A percentile compares a stretch with the other conserved stretches of the same genome.
Conservation (phyloP, 2,797 vertebrate genomes). For the Myripristis jacobus region DNA sequence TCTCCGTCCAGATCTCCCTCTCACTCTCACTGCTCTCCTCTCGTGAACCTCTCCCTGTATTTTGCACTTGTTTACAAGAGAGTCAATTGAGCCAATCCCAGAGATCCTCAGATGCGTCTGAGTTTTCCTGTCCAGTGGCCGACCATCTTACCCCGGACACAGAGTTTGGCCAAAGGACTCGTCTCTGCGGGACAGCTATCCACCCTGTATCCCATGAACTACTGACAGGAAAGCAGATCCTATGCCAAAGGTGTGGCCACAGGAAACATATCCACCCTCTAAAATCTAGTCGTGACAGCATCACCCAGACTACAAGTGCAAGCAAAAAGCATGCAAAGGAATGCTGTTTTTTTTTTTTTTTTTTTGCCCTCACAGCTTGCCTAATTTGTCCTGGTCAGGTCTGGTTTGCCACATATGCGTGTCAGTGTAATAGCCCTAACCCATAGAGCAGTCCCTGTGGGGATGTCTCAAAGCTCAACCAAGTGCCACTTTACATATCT, state of each 20-base stretch:
- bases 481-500: too few relatives aligned
- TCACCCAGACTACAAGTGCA: conserved; percentile 28
- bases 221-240: conserved; percentile 28
- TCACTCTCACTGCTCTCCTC: conserved; percentile 34
- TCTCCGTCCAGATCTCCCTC: conserved; percentile 6
- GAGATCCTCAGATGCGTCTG: conserved; percentile 70
- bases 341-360: conserved; percentile 22
- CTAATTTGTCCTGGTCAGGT: conserved; percentile 51
- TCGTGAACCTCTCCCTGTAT: conserved; percentile 49
- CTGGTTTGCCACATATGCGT: conserved; percentile 34
- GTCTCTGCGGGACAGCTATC: conserved; percentile 59
- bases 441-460: conserved; percentile 14
- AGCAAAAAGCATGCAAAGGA: conserved; percentile 31
- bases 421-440: conserved; percentile 26
- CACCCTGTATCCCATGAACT: conserved; percentile 34
- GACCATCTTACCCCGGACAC: conserved; percentile 69
- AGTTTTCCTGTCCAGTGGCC: conserved; percentile 69
- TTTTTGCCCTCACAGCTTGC: conserved; percentile 23
- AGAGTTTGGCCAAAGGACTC: conserved; percentile 73
- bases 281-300: conserved; percentile 61
- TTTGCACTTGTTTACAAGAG: conserved; percentile 65
- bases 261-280: conserved; percentile 49
- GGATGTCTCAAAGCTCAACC: too few relatives aligned
- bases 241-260: conserved; percentile 75
- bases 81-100: conserved; percentile 77